Percentiles rank a stretch among this genome's conserved stretches.
phyloP scores from a whole-genome alignment of 1,140 invertebrate genomes.

The Galleria mellonella region DNA sequence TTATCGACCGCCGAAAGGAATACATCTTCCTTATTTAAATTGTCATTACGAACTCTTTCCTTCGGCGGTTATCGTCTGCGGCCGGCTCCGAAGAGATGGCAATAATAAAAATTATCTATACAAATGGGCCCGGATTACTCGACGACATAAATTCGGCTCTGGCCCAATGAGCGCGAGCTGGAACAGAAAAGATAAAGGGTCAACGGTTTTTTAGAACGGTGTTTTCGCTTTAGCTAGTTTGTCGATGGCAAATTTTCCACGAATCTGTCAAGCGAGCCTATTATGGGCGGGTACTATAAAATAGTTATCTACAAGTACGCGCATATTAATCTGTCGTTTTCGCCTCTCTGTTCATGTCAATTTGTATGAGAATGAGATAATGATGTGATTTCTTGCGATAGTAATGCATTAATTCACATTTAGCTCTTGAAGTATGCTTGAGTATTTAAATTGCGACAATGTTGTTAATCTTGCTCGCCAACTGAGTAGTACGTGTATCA shows the following conservation, averaged over 20 bases:
- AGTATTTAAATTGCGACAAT: no score
- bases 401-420: no score
- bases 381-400: no score
- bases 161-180: conserved; percentile 57
- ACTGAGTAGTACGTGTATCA: no score
- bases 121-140: conserved; percentile 70
- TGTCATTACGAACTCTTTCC: conserved; percentile 73
- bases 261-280: no score
- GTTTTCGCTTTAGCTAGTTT: conserved; percentile 39
- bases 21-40: conserved; percentile 73
- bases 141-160: conserved; percentile 71
- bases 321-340: no score
- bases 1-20: conserved; percentile 62
- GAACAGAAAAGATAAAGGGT: conserved; percentile 56
- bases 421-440: no score
- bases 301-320: no score
- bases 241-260: conserved; percentile 23
- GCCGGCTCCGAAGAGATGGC: conserved; percentile 64
- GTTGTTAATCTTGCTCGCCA: no score
- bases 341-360: no score
- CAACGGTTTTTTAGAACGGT: conserved; percentile 56
- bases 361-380: no score
- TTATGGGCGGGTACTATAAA: no score
- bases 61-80: conserved; percentile 53
- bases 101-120: conserved; percentile 75